phyloP scores from a whole-genome alignment of 2,113 vertebrate species.

The Petrocephalus zakoni region DNA sequence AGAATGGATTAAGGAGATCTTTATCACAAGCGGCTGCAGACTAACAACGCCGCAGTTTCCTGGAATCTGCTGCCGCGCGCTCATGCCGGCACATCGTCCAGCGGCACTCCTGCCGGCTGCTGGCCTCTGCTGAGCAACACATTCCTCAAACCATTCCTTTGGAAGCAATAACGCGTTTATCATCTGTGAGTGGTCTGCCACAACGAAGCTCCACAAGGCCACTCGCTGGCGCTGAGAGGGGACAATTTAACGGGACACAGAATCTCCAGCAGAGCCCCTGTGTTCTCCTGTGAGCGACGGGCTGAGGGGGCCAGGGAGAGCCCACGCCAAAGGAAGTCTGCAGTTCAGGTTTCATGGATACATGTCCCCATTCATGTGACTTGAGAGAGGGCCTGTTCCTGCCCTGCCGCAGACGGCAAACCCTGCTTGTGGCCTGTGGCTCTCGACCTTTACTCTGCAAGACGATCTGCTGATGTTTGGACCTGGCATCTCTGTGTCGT shows the following conservation, averaged over 20 bases:
- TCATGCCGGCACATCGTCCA: background rate
- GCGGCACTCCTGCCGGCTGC: background rate
- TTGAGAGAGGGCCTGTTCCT: background rate
- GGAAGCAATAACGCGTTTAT: constrained; percentile 14
- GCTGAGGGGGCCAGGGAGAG: background rate
- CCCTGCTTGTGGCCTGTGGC: background rate
- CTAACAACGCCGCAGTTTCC: background rate
- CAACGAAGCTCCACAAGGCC: background rate
- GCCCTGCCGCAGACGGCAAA: background rate
- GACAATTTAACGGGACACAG: background rate
- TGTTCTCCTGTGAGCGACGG: background rate
- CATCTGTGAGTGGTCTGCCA: background rate
- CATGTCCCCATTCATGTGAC: background rate
- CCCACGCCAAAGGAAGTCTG: background rate
- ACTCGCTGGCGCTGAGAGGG: background rate
- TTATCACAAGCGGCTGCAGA: background rate
- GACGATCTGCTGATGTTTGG: background rate
- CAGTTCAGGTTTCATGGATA: background rate
- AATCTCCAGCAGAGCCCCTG: background rate
- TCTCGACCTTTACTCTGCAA: background rate
- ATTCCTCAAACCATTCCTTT: background rate
- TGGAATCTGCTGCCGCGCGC: background rate
- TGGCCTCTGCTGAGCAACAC: background rate
- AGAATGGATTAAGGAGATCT: constrained; percentile 8
- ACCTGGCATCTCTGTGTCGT: background rate